phyloP scores from a whole-genome alignment of 2,888 invertebrate species.

The Philonicus albiceps region DNA sequence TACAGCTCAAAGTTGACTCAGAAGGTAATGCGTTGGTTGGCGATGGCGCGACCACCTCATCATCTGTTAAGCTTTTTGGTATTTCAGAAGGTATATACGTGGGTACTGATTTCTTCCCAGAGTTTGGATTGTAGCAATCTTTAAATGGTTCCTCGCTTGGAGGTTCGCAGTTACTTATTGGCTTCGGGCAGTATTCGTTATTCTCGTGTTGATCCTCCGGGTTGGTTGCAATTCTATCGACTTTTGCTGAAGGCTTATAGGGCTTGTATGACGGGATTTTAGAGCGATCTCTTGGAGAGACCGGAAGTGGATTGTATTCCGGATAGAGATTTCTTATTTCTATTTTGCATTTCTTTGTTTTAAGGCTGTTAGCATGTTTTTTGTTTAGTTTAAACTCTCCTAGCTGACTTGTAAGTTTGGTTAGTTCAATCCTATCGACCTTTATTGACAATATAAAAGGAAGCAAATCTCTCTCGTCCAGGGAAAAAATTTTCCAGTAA shows the following conservation, averaged over 20 bases:
- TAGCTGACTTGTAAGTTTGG: not conserved
- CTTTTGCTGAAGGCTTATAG: not conserved
- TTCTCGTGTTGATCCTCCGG: not conserved
- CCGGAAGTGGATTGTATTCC: slow-evolving; percentile 7
- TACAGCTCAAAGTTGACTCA: not conserved
- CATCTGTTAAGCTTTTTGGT: not conserved
- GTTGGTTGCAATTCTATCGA: not conserved
- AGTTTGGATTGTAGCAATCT: not conserved
- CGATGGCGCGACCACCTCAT: not conserved
- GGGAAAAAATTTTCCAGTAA: not conserved
- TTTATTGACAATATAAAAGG: not conserved
- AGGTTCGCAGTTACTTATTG: not conserved
- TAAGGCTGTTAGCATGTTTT: not conserved
- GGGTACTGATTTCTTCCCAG: not conserved
- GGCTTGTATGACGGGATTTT: slow-evolving; percentile 36
- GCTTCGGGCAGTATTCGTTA: slow-evolving; percentile 42
- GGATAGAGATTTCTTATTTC: not conserved
- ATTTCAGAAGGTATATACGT: slow-evolving; percentile 8
- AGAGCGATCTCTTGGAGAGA: not conserved
- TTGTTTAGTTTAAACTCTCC: not conserved
- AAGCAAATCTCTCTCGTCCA: not conserved
- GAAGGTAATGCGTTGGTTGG: not conserved
- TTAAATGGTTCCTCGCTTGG: not conserved
- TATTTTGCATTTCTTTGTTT: not conserved
- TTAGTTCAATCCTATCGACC: not conserved